phyloP scores from a whole-genome alignment of 1,140 invertebrate species.

The Cherax quadricarinatus region DNA sequence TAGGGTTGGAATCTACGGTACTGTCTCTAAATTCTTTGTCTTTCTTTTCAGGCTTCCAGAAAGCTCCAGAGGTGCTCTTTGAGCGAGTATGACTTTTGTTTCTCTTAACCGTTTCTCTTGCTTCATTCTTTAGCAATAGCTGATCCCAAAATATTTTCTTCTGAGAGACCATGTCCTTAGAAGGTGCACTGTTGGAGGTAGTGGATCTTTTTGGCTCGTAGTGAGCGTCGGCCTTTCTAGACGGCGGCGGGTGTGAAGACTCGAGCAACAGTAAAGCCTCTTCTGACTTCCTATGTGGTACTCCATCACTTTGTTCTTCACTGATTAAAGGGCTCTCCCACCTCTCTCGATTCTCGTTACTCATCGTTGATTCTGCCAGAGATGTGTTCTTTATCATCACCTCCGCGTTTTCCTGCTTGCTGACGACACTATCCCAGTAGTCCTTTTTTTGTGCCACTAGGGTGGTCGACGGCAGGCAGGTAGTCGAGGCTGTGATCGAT shows the following conservation, averaged over 20 bases:
- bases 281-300: not conserved
- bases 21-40: not conserved
- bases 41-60: not conserved
- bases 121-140: not conserved
- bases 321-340: not conserved
- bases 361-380: not conserved
- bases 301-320: too few species aligned
- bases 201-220: not conserved
- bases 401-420: not conserved
- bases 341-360: not conserved
- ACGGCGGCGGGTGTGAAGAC: not conserved
- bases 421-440: conserved; percentile 37
- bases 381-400: not conserved
- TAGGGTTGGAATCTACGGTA: not conserved
- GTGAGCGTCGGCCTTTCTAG: not conserved
- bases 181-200: not conserved
- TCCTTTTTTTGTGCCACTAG: conserved; percentile 31
- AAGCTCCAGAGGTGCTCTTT: not conserved
- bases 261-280: not conserved
- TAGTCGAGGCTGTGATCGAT: not conserved
- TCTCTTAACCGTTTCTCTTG: not conserved
- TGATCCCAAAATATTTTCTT: conserved; percentile 31
- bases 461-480: not conserved
- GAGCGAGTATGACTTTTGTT: not conserved
- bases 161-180: not conserved